Evolutionary conservation across 2,797 vertebrate species (phyloP).

Genomic region (Hirundo rustica): DNA sequence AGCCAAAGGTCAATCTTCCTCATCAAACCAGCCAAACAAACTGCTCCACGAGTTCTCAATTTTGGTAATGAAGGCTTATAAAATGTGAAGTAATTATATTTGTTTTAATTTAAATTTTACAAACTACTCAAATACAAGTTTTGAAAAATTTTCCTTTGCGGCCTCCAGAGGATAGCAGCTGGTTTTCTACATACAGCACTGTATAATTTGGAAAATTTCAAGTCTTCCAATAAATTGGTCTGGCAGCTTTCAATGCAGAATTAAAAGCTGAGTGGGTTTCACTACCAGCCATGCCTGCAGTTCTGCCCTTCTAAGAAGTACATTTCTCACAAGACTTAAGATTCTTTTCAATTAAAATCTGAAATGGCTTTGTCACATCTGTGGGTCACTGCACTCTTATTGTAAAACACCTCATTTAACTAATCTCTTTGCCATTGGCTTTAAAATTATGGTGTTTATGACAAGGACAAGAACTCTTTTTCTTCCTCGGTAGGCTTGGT

Average conservation of each 20-base stretch:
- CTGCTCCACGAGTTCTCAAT: background rate
- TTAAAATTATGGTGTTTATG: background rate
- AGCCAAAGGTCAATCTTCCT: conserved; percentile 10
- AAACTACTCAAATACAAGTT: conserved; percentile 49
- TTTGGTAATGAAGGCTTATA: conserved; percentile 15
- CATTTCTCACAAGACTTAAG: background rate
- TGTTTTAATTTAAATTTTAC: conserved; percentile 30
- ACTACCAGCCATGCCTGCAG: background rate
- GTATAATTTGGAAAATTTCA: conserved; percentile 54
- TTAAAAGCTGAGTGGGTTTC: background rate
- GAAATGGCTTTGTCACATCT: background rate
- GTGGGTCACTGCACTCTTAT: background rate
- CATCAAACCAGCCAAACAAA: background rate
- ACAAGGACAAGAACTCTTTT: background rate
- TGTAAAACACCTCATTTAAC: background rate
- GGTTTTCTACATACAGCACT: background rate
- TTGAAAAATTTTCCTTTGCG: conserved; percentile 20
- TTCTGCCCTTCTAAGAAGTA: background rate
- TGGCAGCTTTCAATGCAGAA: conserved; percentile 3
- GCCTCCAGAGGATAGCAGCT: conserved; percentile 11
- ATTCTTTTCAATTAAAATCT: background rate
- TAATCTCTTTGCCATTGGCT: background rate
- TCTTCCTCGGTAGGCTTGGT: background rate
- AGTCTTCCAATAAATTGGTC: conserved; percentile 23
- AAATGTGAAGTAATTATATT: conserved; percentile 31